A percentile compares a stretch with the other conserved stretches of the same genome.
phyloP scores from a whole-genome alignment of 2,888 invertebrate genomes.

The Agriopis aurantiaria region DNA sequence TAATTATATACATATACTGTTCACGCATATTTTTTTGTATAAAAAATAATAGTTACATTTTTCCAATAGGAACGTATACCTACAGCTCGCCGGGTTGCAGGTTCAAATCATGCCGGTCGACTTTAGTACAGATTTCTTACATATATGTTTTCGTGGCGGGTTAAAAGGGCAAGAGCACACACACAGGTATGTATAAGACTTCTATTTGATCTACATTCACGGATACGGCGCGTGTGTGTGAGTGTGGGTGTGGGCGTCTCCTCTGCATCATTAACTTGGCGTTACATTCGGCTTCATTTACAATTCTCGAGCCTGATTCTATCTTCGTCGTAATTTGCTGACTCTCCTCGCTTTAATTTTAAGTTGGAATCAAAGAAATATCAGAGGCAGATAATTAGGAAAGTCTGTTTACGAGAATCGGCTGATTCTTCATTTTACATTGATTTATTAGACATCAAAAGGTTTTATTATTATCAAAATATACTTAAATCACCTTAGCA shows the following conservation, averaged over 20 bases:
- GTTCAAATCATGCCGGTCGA: not conserved
- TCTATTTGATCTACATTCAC: conserved; percentile 7
- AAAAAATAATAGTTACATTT: no score
- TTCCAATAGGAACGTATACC: no score
- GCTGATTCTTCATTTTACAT: not conserved
- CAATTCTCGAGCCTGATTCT: not conserved
- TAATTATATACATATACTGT: no score
- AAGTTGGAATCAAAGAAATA: no score
- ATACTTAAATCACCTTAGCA: no score
- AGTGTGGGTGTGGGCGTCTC: conserved; percentile 1
- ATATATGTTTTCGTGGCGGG: not conserved
- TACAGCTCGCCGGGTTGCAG: no score
- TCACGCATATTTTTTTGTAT: no score
- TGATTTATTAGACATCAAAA: not conserved
- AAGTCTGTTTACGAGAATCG: not conserved
- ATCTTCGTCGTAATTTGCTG: not conserved
- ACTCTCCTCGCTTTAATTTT: not conserved
- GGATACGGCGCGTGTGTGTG: no score
- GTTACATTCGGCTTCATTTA: conserved; percentile 12
- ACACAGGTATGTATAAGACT: not conserved
- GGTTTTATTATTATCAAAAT: not conserved
- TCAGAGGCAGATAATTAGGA: not conserved
- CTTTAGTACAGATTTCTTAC: not conserved
- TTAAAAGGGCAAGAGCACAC: conserved; percentile 1
- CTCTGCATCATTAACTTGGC: conserved; percentile 18